Evolutionary conservation across 2,888 invertebrate genomes (phyloP).

Genomic region (Drosophila meridionalis): DNA sequence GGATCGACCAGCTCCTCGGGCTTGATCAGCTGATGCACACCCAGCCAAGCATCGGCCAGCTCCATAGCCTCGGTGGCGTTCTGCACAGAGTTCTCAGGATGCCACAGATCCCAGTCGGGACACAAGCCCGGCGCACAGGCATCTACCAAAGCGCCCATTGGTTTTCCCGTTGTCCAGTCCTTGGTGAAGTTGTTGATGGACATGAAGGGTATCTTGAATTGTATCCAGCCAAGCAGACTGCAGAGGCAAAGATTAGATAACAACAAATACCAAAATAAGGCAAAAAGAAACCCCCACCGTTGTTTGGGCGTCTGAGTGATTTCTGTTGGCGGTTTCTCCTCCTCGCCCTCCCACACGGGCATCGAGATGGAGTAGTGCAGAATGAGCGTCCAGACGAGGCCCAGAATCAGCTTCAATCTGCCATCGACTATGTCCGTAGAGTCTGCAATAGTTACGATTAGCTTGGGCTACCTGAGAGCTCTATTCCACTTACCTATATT

Average conservation of each 20-base stretch:
- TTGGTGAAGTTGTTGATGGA: conserved; percentile 93
- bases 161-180: conserved; percentile 95
- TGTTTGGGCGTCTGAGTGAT: conserved; percentile 90
- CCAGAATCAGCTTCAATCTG: conserved; percentile 95
- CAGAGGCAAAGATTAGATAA: conserved; percentile 7
- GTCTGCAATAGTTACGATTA: conserved; percentile 86
- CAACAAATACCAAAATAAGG: not conserved
- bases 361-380: conserved; percentile 96
- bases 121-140: conserved; percentile 95
- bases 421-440: conserved; percentile 95
- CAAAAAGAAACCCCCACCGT: conserved; percentile 85
- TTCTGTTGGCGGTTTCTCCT: conserved; percentile 86
- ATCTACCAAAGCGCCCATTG: conserved; percentile 95
- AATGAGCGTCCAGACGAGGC: conserved; percentile 96
- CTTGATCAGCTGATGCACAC: conserved; percentile 94
- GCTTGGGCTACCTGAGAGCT: not conserved
- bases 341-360: conserved; percentile 95
- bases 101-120: conserved; percentile 94
- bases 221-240: conserved; percentile 94
- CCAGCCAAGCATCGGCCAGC: conserved; percentile 94
- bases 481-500: conserved; percentile 92
- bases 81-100: conserved; percentile 91
- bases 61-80: conserved; percentile 96
- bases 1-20: conserved; percentile 96
- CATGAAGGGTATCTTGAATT: conserved; percentile 92